These are phyloP conservation scores for Ibycter americanus DNA, from an alignment of 2,797 vertebrate genomes.

Conservation along the genomic window DNA sequence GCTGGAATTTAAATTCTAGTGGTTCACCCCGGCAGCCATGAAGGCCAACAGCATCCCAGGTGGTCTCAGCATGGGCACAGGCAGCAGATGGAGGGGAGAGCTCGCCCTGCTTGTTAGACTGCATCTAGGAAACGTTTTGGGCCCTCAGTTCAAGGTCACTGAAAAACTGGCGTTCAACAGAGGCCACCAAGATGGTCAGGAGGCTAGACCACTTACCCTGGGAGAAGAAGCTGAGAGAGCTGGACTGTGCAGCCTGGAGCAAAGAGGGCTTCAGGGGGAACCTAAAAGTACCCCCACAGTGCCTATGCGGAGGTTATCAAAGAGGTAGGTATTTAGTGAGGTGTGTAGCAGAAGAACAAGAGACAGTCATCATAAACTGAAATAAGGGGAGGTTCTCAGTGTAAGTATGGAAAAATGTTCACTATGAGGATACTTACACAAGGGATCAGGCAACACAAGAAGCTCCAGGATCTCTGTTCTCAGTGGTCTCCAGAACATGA, in stretches of 20 bases:
- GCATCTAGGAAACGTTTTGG: background rate
- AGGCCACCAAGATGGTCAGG: rapidly evolving
- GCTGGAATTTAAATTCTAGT: background rate
- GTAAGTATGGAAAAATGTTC: background rate
- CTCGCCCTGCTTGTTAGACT: background rate
- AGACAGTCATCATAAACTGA: background rate
- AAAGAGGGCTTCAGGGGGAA: background rate
- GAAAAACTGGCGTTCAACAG: background rate
- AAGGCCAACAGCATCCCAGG: background rate
- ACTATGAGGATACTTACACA: background rate
- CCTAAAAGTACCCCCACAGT: background rate
- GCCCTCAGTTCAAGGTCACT: background rate
- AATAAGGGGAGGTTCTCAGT: background rate
- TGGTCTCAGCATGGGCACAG: background rate
- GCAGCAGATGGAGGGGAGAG: rapidly evolving
- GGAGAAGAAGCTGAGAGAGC: background rate
- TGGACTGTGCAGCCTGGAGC: background rate
- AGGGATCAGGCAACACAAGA: background rate
- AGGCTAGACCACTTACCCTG: background rate
- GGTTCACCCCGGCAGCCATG: rapidly evolving
- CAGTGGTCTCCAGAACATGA: background rate
- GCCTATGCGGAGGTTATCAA: background rate
- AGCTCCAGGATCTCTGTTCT: background rate
- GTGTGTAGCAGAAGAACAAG: background rate
- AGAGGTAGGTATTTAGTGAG: background rate